Conservation (phyloP, 2,888 invertebrate genomes). For the Meteorus colon region DNA sequence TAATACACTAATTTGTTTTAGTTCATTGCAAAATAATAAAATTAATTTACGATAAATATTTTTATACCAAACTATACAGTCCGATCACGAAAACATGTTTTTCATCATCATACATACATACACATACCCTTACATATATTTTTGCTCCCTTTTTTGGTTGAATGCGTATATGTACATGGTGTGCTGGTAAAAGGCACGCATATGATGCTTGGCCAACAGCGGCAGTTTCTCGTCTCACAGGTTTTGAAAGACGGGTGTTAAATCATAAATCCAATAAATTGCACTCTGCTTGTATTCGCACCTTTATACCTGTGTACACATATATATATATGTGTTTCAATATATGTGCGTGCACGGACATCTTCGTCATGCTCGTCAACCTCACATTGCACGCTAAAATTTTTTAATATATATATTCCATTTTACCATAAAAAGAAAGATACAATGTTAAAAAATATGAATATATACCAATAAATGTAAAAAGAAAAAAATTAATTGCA, state of each 20-base stretch:
- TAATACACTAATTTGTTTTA: too few relatives aligned
- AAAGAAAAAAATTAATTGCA: neutral
- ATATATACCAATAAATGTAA: neutral
- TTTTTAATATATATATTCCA: neutral
- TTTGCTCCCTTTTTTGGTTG: too few relatives aligned
- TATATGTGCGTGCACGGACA: constrained; percentile 46
- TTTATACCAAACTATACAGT: too few relatives aligned
- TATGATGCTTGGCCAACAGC: constrained; percentile 17
- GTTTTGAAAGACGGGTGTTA: constrained; percentile 64
- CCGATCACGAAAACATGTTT: too few relatives aligned
- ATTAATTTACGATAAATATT: too few relatives aligned
- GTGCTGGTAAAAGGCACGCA: neutral
- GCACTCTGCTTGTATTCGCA: constrained; percentile 59
- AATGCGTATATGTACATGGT: neutral
- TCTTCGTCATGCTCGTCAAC: constrained; percentile 60
- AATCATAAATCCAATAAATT: constrained; percentile 68
- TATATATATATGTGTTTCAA: neutral
- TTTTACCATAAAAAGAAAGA: neutral
- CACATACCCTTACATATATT: too few relatives aligned
- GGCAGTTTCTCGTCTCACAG: constrained; percentile 55
- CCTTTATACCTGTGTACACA: constrained; percentile 47
- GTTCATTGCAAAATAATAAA: too few relatives aligned
- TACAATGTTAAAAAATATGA: neutral
- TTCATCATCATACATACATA: too few relatives aligned
- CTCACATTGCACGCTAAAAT: constrained; percentile 32